A percentile compares a stretch with the other conserved stretches of the same genome.
phyloP scores from a whole-genome alignment of 2,888 invertebrate genomes.

The Athrips mouffetella region DNA sequence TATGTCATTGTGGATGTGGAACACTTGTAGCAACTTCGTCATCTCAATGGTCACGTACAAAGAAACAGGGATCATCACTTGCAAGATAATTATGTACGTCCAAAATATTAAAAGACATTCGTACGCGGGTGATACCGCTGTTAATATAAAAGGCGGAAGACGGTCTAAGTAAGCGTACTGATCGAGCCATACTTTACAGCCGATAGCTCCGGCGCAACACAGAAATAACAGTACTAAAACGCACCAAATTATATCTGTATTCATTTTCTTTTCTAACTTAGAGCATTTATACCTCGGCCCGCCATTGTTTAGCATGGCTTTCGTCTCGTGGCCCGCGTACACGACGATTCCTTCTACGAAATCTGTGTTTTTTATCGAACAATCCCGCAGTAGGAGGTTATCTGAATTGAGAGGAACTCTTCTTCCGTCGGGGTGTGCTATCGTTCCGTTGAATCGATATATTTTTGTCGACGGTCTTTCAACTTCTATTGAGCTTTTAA shows the following conservation, averaged over 20 bases:
- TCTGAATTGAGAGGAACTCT: slow-evolving; percentile 91
- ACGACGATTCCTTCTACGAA: slow-evolving; percentile 97
- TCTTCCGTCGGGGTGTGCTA: slow-evolving; percentile 87
- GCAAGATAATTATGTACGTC: slow-evolving; percentile 96
- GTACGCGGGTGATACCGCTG: slow-evolving; percentile 77
- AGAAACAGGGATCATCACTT: slow-evolving; percentile 98
- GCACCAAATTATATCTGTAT: slow-evolving; percentile 97
- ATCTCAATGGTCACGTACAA: slow-evolving; percentile 98
- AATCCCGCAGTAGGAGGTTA: slow-evolving; percentile 94
- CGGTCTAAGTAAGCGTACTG: slow-evolving; percentile 52
- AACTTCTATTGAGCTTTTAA: slow-evolving; percentile 91
- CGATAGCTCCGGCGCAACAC: slow-evolving; percentile 93
- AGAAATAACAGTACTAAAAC: slow-evolving; percentile 92
- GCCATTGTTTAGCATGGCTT: slow-evolving; percentile 98
- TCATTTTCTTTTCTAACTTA: slow-evolving; percentile 94
- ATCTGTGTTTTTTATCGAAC: slow-evolving; percentile 97
- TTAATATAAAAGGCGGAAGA: slow-evolving; percentile 83
- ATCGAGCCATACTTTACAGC: slow-evolving; percentile 92
- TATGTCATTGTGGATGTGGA: slow-evolving; percentile 94
- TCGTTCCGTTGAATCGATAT: slow-evolving; percentile 94
- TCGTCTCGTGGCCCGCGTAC: slow-evolving; percentile 98
- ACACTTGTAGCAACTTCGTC: slow-evolving; percentile 96
- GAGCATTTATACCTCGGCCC: slow-evolving; percentile 96
- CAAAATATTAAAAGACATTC: slow-evolving; percentile 94
- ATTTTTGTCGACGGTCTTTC: slow-evolving; percentile 97